phyloP scores from a whole-genome alignment of 2,797 vertebrate genomes.

The Austrolebias charrua region DNA sequence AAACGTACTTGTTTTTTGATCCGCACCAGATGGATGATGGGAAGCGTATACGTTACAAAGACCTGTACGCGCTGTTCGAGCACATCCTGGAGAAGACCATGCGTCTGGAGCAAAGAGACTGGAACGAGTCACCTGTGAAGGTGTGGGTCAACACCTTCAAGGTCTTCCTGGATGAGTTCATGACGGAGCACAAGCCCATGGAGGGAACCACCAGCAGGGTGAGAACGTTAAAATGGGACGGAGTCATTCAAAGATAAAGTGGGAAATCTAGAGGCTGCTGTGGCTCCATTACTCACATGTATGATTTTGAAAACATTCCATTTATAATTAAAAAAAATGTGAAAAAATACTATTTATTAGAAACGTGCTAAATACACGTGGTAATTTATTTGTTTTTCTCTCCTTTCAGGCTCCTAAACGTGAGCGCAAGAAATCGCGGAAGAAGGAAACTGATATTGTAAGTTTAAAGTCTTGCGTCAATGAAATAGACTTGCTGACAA shows the following conservation, averaged over 20 bases:
- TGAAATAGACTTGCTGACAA: background rate
- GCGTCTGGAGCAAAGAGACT: slow-evolving; percentile 93
- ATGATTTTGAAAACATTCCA: too few species aligned
- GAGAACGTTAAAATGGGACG: slow-evolving; percentile 22
- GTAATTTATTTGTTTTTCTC: background rate
- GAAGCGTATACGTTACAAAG: slow-evolving; percentile 96
- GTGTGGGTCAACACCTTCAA: slow-evolving; percentile 99
- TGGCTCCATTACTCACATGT: too few species aligned
- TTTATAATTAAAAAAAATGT: too few species aligned
- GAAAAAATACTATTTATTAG: too few species aligned
- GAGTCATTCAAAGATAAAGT: too few species aligned
- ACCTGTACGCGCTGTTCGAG: slow-evolving; percentile 94
- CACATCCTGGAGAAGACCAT: slow-evolving; percentile 98
- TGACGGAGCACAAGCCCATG: slow-evolving; percentile 92
- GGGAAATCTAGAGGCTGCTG: too few species aligned
- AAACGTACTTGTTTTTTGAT: too few species aligned
- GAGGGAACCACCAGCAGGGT: slow-evolving; percentile 86
- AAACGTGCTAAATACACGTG: background rate
- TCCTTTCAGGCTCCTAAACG: slow-evolving; percentile 71
- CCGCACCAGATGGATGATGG: slow-evolving; percentile 90
- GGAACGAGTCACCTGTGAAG: slow-evolving; percentile 95
- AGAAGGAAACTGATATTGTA: slow-evolving; percentile 84
- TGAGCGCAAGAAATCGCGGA: slow-evolving; percentile 84
- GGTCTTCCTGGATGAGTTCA: slow-evolving; percentile 97
- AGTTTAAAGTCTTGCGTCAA: slow-evolving; percentile 43